Conservation (phyloP, 2,113 vertebrate genomes). For the Probosciger aterrimus region DNA sequence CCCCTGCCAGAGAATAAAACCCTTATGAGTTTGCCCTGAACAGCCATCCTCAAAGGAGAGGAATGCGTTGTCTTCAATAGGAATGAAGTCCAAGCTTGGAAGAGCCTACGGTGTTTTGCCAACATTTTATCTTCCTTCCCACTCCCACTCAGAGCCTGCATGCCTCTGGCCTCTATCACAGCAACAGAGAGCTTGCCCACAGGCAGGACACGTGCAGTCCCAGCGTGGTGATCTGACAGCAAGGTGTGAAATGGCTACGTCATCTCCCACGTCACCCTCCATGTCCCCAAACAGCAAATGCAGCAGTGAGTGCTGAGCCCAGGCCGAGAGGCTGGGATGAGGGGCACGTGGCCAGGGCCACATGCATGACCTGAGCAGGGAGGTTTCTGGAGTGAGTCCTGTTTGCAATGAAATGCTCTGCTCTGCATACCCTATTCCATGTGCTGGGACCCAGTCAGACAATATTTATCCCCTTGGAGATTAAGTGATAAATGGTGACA, state of each 20-base stretch:
- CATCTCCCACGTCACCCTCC: neutral
- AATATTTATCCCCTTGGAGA: neutral
- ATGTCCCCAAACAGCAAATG: rapidly evolving
- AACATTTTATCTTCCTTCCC: neutral
- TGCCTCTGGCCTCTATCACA: neutral
- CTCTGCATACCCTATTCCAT: neutral
- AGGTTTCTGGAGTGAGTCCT: neutral
- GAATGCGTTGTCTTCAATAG: neutral
- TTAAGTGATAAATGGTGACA: neutral
- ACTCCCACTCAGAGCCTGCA: neutral
- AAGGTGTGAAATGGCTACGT: neutral
- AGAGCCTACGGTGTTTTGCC: neutral
- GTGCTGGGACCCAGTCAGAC: neutral
- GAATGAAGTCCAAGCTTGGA: neutral
- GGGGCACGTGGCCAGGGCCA: neutral
- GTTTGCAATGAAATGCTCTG: neutral
- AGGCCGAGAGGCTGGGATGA: neutral
- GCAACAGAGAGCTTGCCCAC: rapidly evolving
- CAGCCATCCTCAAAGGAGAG: neutral
- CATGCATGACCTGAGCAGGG: neutral
- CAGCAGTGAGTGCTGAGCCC: neutral
- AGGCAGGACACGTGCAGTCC: neutral
- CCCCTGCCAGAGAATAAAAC: neutral
- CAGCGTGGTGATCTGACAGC: neutral
- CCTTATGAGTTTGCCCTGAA: neutral